Conservation (phyloP, 1,140 invertebrate genomes). For the Listronotus bonariensis region DNA sequence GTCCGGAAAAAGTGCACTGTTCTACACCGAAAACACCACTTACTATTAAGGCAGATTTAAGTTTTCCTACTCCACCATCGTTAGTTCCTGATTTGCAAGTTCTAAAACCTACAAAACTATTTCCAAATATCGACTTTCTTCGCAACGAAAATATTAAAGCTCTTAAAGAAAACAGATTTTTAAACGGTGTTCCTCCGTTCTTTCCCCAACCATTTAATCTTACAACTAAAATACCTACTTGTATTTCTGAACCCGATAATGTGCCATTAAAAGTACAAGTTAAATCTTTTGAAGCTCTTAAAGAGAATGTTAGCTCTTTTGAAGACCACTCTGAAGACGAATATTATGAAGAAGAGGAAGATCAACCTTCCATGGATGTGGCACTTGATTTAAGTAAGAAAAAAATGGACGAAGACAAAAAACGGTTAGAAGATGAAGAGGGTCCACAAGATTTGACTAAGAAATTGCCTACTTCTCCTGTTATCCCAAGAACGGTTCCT, state of each 20-base stretch:
- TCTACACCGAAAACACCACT: constrained; percentile 45
- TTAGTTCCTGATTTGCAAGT: constrained; percentile 34
- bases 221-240: constrained; percentile 24
- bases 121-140: constrained; percentile 39
- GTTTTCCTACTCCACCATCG: constrained; percentile 33
- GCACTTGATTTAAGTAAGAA: constrained; percentile 89
- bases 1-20: constrained; percentile 45
- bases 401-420: constrained; percentile 51
- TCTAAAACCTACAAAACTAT: constrained; percentile 38
- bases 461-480: constrained; percentile 42
- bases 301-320: constrained; percentile 57
- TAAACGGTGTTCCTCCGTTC: constrained; percentile 35
- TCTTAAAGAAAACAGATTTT: constrained; percentile 30
- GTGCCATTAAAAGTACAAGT: constrained; percentile 62
- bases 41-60: constrained; percentile 30
- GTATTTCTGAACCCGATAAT: constrained; percentile 5
- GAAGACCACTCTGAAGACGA: constrained; percentile 56
- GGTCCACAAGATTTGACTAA: constrained; percentile 56
- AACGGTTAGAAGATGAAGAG: constrained; percentile 49
- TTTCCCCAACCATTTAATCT: constrained; percentile 38
- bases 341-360: constrained; percentile 51
- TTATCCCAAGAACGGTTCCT: constrained; percentile 42
- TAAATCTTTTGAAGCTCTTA: constrained; percentile 65
- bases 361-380: constrained; percentile 74
- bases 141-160: constrained; percentile 36